Conservation (phyloP, 2,797 vertebrate genomes). For the Oryzias sinensis region DNA sequence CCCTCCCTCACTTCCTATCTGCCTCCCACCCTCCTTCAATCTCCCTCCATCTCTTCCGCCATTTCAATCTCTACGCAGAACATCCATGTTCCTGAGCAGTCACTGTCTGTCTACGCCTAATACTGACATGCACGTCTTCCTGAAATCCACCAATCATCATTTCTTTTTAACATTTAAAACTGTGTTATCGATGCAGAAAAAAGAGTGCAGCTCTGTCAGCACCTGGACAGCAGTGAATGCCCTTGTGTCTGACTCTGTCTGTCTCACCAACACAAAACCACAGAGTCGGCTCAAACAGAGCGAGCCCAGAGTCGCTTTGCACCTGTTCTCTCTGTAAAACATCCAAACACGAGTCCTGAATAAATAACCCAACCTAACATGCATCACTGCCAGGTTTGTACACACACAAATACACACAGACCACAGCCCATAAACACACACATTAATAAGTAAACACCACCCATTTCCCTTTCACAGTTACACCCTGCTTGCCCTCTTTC, state of each 20-base stretch:
- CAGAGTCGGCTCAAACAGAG: slow-evolving; percentile 66
- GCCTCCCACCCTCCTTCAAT: slow-evolving; percentile 61
- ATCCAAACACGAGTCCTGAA: slow-evolving; percentile 79
- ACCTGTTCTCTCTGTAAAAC: slow-evolving; percentile 83
- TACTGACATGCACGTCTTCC: slow-evolving; percentile 18
- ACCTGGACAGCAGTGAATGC: slow-evolving; percentile 67
- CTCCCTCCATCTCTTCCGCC: slow-evolving; percentile 63
- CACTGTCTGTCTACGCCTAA: slow-evolving; percentile 38
- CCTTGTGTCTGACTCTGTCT: slow-evolving; percentile 55
- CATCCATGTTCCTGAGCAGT: slow-evolving; percentile 49
- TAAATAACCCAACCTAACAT: slow-evolving; percentile 78
- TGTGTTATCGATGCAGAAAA: slow-evolving; percentile 38
- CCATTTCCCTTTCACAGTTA: slow-evolving; percentile 56
- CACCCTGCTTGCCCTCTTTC: slow-evolving; percentile 15
- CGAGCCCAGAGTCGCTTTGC: slow-evolving; percentile 68
- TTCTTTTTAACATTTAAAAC: slow-evolving; percentile 41
- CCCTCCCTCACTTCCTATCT: slow-evolving; percentile 66
- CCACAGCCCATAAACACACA: slow-evolving; percentile 72
- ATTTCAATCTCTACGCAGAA: slow-evolving; percentile 62
- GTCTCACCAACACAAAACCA: slow-evolving; percentile 30
- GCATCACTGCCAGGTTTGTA: slow-evolving; percentile 66
- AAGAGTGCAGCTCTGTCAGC: slow-evolving; percentile 50
- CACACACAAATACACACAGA: slow-evolving; percentile 41
- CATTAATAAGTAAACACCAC: slow-evolving; percentile 80
- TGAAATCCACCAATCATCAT: not conserved